Conservation (phyloP, 2,797 vertebrate genomes). For the Paramormyrops hopkinsi region DNA sequence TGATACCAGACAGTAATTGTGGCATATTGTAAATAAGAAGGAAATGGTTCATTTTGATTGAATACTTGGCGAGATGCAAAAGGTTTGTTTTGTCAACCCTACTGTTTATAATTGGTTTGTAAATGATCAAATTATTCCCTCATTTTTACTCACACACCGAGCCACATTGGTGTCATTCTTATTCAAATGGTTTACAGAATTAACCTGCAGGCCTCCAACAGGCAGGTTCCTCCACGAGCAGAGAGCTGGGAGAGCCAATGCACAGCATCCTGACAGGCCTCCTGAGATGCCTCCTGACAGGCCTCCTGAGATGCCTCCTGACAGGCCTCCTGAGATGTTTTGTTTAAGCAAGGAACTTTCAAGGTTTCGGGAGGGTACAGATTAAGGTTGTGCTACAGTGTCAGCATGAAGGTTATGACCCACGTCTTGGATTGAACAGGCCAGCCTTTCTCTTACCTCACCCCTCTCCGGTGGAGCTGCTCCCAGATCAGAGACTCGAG, state of each 20-base stretch:
- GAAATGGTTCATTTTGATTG: not conserved
- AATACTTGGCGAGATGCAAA: not conserved
- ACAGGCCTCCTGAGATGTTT: constrained; percentile 54
- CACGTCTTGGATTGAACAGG: not conserved
- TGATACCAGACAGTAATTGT: not conserved
- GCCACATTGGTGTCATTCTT: not conserved
- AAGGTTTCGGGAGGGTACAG: not conserved
- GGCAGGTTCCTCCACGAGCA: not conserved
- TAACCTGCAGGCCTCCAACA: constrained; percentile 64
- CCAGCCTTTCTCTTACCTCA: constrained; percentile 36
- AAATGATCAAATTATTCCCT: not conserved
- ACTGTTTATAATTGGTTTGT: not conserved
- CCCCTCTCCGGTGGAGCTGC: constrained; percentile 55
- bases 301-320: constrained; percentile 56
- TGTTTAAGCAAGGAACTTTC: not conserved
- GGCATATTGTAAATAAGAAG: not conserved
- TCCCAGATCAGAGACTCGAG: constrained; percentile 71
- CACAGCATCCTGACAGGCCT: constrained; percentile 57
- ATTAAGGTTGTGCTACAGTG: not conserved
- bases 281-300: constrained; percentile 58
- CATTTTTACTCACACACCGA: not conserved
- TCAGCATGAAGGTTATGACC: not conserved
- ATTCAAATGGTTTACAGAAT: no score
- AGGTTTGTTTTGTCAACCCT: not conserved
- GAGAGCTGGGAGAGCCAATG: constrained; percentile 59